Conservation (phyloP, 2,888 invertebrate species). For the Onchidella celtica region DNA sequence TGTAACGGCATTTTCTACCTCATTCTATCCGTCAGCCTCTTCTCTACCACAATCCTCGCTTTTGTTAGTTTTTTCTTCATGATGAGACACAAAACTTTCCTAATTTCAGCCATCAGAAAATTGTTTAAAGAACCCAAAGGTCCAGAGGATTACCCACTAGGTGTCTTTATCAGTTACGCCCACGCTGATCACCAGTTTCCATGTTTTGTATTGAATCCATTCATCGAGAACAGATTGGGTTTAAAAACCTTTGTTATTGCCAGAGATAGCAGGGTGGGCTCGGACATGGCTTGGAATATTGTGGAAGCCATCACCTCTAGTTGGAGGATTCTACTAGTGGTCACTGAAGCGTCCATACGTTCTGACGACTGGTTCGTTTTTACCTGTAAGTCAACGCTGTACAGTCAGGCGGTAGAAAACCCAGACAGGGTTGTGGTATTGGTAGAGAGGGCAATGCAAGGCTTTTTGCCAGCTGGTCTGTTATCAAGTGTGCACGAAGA, state of each 20-base stretch:
- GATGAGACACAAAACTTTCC: constrained; percentile 2
- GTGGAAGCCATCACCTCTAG: constrained; percentile 17
- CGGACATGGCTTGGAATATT: not conserved
- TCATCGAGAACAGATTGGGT: not conserved
- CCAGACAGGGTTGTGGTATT: constrained; percentile 15
- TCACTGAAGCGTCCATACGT: not conserved
- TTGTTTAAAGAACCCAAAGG: too few relatives aligned
- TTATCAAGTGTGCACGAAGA: constrained; percentile 4
- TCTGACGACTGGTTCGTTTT: constrained; percentile 35
- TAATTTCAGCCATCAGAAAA: not conserved
- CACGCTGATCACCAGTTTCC: not conserved
- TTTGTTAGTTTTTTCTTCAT: constrained; percentile 13
- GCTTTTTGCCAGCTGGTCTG: not conserved
- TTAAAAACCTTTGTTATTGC: not conserved
- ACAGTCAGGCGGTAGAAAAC: not conserved
- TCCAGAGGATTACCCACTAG: not conserved
- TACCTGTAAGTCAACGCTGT: not conserved
- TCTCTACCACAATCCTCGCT: not conserved
- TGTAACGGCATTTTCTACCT: constrained; percentile 16
- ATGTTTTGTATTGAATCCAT: not conserved
- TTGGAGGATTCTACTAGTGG: constrained; percentile 30
- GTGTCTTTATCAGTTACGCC: constrained; percentile 25
- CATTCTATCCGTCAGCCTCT: not conserved
- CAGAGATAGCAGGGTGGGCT: too few relatives aligned
- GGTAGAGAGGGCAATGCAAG: not conserved